phyloP scores from a whole-genome alignment of 2,797 vertebrate species.

The Oryzias dopingdopingensis region DNA sequence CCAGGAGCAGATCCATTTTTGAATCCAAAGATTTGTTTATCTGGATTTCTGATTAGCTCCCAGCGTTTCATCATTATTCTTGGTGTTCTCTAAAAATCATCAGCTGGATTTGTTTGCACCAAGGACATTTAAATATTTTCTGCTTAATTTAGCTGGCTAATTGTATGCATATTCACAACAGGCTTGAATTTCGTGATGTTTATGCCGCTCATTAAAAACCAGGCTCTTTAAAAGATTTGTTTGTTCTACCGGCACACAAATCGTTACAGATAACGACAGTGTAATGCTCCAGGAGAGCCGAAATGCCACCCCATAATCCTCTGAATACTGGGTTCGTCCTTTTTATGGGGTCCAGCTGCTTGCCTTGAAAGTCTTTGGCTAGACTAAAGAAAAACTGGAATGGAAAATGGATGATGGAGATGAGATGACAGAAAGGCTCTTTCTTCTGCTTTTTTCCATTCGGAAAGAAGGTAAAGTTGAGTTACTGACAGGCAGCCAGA shows the following conservation, averaged over 20 bases:
- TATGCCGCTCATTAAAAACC: constrained; percentile 49
- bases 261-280: constrained; percentile 56
- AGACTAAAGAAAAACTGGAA: constrained; percentile 31
- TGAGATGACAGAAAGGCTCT: constrained; percentile 35
- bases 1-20: constrained; percentile 30
- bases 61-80: constrained; percentile 59
- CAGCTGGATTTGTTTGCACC: constrained; percentile 60
- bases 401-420: constrained; percentile 36
- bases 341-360: constrained; percentile 37
- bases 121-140: constrained; percentile 67
- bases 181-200: constrained; percentile 58
- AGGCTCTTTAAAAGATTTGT: constrained; percentile 33
- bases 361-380: constrained; percentile 31
- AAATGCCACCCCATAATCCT: constrained; percentile 58
- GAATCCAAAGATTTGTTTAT: constrained; percentile 65
- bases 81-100: constrained; percentile 61
- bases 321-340: constrained; percentile 20
- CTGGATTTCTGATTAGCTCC: constrained; percentile 58
- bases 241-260: constrained; percentile 39
- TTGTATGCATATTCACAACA: constrained; percentile 73
- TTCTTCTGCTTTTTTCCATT: constrained; percentile 16
- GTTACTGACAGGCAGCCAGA: constrained; percentile 35
- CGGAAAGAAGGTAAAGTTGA: constrained; percentile 15
- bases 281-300: constrained; percentile 33
- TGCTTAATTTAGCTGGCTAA: constrained; percentile 72